Evolutionary conservation across 2,113 vertebrate species (phyloP).

Genomic region (Pithys albifrons): DNA sequence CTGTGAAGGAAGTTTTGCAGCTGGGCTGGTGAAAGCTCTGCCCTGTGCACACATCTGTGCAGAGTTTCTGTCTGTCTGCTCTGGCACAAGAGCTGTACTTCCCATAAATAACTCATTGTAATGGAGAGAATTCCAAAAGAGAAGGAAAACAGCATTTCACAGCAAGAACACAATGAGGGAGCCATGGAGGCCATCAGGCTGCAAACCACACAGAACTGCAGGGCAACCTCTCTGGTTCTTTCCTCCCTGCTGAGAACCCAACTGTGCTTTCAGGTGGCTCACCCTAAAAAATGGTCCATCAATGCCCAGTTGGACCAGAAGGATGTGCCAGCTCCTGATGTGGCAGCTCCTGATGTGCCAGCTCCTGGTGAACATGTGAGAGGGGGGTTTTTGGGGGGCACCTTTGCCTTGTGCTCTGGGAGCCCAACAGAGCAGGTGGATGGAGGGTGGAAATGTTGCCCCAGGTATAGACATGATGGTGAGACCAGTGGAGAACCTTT

Average conservation of each 20-base stretch:
- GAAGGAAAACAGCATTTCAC: background rate
- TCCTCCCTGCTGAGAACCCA: background rate
- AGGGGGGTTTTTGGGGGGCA: background rate
- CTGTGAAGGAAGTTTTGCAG: background rate
- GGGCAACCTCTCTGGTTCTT: background rate
- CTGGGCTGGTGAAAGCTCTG: background rate
- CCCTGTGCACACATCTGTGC: background rate
- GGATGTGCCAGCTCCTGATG: background rate
- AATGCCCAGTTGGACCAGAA: background rate
- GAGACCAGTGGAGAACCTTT: background rate
- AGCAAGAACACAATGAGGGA: background rate
- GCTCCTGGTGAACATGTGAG: fast-evolving
- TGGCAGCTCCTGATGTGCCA: no score
- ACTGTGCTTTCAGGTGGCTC: no score
- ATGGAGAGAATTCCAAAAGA: background rate
- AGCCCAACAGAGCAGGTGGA: background rate
- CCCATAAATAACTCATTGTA: background rate
- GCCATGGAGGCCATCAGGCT: background rate
- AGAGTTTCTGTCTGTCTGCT: background rate
- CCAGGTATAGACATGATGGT: fast-evolving
- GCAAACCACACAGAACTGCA: background rate
- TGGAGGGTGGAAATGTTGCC: background rate
- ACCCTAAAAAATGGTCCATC: background rate
- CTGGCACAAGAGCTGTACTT: background rate
- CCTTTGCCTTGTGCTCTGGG: fast-evolving